phyloP scores from a whole-genome alignment of 2,797 vertebrate genomes.

The Lithobates pipiens region DNA sequence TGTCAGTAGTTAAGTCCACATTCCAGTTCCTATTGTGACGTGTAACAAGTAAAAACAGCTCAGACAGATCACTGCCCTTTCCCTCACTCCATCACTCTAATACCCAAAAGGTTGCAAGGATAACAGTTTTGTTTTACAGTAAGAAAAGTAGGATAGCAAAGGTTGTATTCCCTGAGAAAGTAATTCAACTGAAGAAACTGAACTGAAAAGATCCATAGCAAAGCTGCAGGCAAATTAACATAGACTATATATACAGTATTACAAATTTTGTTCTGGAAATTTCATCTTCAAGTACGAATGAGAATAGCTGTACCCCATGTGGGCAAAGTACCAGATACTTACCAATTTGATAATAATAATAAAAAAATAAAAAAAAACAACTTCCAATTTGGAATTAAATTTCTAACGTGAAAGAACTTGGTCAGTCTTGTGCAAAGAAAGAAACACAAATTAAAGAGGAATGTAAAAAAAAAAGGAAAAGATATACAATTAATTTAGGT shows the following conservation, averaged over 20 bases:
- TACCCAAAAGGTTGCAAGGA: neutral
- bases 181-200: slow-evolving; percentile 66
- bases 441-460: slow-evolving; percentile 1
- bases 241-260: slow-evolving; percentile 67
- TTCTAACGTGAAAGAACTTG: slow-evolving; percentile 72
- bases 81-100: neutral
- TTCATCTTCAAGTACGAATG: slow-evolving; percentile 68
- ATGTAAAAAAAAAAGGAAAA: neutral
- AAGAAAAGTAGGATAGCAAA: slow-evolving; percentile 17
- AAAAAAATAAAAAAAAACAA: slow-evolving; percentile 79
- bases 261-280: slow-evolving; percentile 63
- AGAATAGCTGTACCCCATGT: slow-evolving; percentile 81
- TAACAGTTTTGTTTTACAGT: neutral
- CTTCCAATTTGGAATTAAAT: slow-evolving; percentile 98
- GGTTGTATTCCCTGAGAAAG: slow-evolving; percentile 75
- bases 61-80: too few relatives aligned
- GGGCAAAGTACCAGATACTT: slow-evolving; percentile 86
- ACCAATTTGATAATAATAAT: slow-evolving; percentile 90
- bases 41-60: neutral
- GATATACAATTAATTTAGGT: neutral
- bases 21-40: neutral
- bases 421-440: slow-evolving; percentile 29
- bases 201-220: slow-evolving; percentile 65
- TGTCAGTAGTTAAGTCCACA: neutral
- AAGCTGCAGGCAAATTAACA: slow-evolving; percentile 66